phyloP scores from a whole-genome alignment of 2,797 vertebrate species.

The Epinephelus coioides region DNA sequence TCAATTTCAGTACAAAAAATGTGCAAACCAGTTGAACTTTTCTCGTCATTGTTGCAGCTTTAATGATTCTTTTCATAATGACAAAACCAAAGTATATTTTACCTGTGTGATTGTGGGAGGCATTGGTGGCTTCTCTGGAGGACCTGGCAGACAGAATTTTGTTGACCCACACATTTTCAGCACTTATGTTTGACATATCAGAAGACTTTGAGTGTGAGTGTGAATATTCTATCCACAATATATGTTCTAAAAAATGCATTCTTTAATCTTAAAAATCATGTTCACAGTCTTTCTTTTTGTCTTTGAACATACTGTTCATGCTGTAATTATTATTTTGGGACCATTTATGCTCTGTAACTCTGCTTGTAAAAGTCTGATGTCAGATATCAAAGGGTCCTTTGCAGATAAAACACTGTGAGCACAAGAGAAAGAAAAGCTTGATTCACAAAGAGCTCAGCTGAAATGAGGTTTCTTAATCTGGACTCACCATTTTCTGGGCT shows the following conservation, averaged over 20 bases:
- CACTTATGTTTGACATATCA: too few relatives aligned
- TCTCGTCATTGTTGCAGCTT: not conserved
- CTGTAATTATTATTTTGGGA: too few relatives aligned
- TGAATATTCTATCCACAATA: not conserved
- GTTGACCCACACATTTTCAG: not conserved
- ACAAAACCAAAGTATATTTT: too few relatives aligned
- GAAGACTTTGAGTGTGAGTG: not conserved
- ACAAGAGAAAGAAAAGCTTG: too few relatives aligned
- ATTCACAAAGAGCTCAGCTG: too few relatives aligned
- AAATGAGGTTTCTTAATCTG: not conserved
- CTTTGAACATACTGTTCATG: too few relatives aligned
- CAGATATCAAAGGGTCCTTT: too few relatives aligned
- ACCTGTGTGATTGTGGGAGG: constrained; percentile 84
- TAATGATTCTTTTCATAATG: not conserved
- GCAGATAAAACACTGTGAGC: too few relatives aligned
- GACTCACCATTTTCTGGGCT: constrained; percentile 87
- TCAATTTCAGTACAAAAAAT: not conserved
- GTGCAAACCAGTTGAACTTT: not conserved
- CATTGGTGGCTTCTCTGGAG: constrained; percentile 89
- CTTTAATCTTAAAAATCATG: too few relatives aligned
- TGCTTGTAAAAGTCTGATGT: too few relatives aligned
- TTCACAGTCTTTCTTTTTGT: too few relatives aligned
- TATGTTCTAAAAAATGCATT: not conserved
- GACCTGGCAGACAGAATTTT: constrained; percentile 65
- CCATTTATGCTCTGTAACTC: too few relatives aligned